Evolutionary conservation across 2,797 vertebrate genomes (phyloP).

Genomic region (Sebastes goodei): DNA sequence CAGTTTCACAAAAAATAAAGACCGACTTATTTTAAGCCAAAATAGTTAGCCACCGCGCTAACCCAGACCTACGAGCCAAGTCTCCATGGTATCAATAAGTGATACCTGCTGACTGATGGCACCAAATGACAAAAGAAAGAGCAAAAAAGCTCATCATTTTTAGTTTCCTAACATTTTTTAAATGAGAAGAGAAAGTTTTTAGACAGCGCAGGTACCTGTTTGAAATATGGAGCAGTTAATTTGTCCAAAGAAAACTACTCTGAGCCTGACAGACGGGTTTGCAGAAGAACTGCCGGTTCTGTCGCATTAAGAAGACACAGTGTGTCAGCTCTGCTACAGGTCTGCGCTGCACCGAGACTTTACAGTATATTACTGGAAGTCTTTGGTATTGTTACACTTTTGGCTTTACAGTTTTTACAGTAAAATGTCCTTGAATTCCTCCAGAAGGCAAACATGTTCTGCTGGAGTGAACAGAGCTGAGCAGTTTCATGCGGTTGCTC

Average conservation of each 20-base stretch:
- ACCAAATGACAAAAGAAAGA: background rate
- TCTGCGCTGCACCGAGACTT: background rate
- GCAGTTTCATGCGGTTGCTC: background rate
- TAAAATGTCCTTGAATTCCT: background rate
- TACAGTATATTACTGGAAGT: background rate
- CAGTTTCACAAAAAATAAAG: background rate
- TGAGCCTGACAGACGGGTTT: background rate
- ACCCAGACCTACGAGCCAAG: background rate
- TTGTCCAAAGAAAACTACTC: background rate
- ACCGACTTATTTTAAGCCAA: background rate
- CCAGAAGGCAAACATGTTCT: background rate
- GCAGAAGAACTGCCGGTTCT: background rate
- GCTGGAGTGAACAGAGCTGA: background rate
- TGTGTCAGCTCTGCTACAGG: background rate
- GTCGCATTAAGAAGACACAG: background rate
- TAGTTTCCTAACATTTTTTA: background rate
- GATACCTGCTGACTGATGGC: background rate
- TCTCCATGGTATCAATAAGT: background rate
- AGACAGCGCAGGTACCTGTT: background rate
- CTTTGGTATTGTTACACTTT: background rate
- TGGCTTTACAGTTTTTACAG: background rate
- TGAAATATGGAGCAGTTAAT: background rate
- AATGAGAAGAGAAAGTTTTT: background rate
- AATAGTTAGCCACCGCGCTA: background rate
- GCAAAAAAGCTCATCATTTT: background rate